A percentile compares a stretch with the other conserved stretches of the same genome.
phyloP scores from a whole-genome alignment of 2,888 invertebrate species.

The Nomada hirtipes region DNA sequence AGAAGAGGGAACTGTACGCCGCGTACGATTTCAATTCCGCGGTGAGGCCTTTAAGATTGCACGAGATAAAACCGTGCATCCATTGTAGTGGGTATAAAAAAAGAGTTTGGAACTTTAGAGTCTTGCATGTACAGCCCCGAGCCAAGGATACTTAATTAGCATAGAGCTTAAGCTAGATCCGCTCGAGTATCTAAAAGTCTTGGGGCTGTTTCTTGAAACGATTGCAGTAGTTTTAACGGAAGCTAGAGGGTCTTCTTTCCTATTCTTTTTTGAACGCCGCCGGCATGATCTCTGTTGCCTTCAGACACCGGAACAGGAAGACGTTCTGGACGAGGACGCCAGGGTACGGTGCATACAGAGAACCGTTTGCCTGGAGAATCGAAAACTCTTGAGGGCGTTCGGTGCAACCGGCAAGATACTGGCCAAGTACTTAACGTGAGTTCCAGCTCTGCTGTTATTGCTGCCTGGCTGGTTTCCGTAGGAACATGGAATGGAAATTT shows the following conservation, averaged over 20 bases:
- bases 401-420: constrained; percentile 76
- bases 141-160: no score
- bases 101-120: no score
- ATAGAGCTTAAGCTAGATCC: no score
- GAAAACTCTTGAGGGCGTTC: constrained; percentile 75
- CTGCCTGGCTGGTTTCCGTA: background rate
- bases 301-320: constrained; percentile 78
- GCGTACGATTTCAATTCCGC: constrained; percentile 67
- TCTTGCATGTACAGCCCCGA: no score
- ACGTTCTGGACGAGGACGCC: constrained; percentile 77
- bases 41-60: constrained; percentile 57
- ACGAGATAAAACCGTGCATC: background rate
- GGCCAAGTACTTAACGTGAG: constrained; percentile 81
- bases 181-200: no score
- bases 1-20: constrained; percentile 75
- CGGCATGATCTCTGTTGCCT: background rate
- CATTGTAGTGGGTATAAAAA: background rate
- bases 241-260: background rate
- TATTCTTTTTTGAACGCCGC: background rate
- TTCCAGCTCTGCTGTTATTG: constrained; percentile 24
- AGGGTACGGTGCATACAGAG: constrained; percentile 80
- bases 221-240: constrained; percentile 1
- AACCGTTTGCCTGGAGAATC: constrained; percentile 80
- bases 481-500: constrained; percentile 2
- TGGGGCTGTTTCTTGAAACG: background rate